Evolutionary conservation across 2,888 invertebrate species (phyloP).

Genomic region (Meta bourneti): DNA sequence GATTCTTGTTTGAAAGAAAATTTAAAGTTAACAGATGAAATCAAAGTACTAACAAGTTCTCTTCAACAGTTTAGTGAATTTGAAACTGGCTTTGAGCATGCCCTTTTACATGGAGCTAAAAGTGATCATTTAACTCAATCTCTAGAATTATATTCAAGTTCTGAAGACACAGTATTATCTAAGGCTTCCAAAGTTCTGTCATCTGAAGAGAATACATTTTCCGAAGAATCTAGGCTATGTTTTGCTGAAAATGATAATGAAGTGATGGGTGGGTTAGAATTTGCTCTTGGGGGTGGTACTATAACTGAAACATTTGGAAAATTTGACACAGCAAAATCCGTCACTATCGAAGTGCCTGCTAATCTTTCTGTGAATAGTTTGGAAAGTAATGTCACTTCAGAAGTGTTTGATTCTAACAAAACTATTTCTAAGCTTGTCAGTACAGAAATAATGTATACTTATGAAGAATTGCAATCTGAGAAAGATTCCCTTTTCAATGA

Average conservation of each 20-base stretch:
- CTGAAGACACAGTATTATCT: neutral
- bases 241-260: neutral
- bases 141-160: neutral
- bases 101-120: slow-evolving; percentile 57
- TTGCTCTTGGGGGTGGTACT: slow-evolving; percentile 54
- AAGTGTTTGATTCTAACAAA: neutral
- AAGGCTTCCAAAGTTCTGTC: too few relatives aligned
- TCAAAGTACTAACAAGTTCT: slow-evolving; percentile 16
- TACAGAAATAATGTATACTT: neutral
- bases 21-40: slow-evolving; percentile 38
- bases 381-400: neutral
- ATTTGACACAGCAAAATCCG: neutral
- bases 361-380: neutral
- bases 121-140: slow-evolving; percentile 20
- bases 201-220: neutral
- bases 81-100: slow-evolving; percentile 56
- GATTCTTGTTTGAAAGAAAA: slow-evolving; percentile 15
- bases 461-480: neutral
- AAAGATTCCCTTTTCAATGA: slow-evolving; percentile 23
- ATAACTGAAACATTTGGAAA: slow-evolving; percentile 13
- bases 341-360: neutral
- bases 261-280: slow-evolving; percentile 42
- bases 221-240: neutral
- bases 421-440: neutral
- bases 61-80: slow-evolving; percentile 13